phyloP scores from a whole-genome alignment of 2,113 vertebrate genomes.

The Scomber japonicus region DNA sequence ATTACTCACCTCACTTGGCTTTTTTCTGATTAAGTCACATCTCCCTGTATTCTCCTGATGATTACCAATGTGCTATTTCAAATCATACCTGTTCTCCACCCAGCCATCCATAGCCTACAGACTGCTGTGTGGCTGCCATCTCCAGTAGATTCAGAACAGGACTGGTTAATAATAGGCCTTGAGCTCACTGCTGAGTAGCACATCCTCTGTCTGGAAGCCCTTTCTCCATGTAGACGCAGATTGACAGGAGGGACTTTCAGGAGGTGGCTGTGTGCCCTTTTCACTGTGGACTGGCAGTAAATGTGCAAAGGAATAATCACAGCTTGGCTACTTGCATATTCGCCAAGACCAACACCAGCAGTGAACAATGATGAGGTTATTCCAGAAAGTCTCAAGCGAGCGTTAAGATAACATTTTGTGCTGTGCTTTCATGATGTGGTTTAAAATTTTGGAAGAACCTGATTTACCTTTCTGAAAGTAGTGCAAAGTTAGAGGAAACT shows the following conservation, averaged over 20 bases:
- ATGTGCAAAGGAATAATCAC: constrained; percentile 70
- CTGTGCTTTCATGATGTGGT: constrained; percentile 32
- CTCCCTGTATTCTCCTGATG: constrained; percentile 41
- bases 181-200: constrained; percentile 63
- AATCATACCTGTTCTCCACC: constrained; percentile 55
- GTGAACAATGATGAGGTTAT: constrained; percentile 55
- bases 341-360: constrained; percentile 44
- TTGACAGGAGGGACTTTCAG: constrained; percentile 70
- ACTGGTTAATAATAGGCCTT: constrained; percentile 76
- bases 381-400: constrained; percentile 17
- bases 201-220: constrained; percentile 63
- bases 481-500: constrained; percentile 6
- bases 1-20: constrained; percentile 28
- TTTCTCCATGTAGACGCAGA: constrained; percentile 65
- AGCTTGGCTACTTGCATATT: constrained; percentile 61
- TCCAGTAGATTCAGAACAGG: constrained; percentile 52
- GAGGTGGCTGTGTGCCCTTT: constrained; percentile 69
- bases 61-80: constrained; percentile 54
- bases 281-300: constrained; percentile 59
- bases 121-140: constrained; percentile 37
- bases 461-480: constrained; percentile 16
- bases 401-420: constrained; percentile 20
- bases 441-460: constrained; percentile 5
- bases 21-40: constrained; percentile 39
- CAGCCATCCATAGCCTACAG: constrained; percentile 46